Evolutionary conservation across 2,888 invertebrate genomes (phyloP), one percentile per base, ranked within the genome.

Genomic region (Acholoe squamosa): DNA sequence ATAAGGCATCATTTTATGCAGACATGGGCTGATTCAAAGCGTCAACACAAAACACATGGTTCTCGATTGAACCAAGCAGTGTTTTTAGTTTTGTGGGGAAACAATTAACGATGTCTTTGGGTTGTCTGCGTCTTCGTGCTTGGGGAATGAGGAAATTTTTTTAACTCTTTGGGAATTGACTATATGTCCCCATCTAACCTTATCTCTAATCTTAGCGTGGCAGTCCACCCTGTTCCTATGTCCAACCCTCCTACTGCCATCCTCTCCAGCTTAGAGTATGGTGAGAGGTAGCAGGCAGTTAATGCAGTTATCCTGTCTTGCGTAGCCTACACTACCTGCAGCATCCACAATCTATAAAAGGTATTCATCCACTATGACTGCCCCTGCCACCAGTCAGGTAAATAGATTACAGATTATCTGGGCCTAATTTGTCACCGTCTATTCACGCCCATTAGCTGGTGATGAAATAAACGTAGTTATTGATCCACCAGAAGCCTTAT

Each of bases 401-500:
- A 71, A 71, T 5, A 71, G 71, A 25, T 71, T 71, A 71, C 25
- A 25, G 71, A 25, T 28, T 28, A 71, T 71, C 71, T 28, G 31
- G 0, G 31, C 25, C 84, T 84, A 84, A 84, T 84, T 84, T 84
- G 84, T 84, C 84, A 22, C 22, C 43, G 28, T 84, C 84, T n/a
- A 84, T 84, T 84, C 84, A 84, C 43, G 43, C 84, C 43, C 84
- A 51, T 84, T 84, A 43, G 43, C 14, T 22, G 84, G 51, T 22
- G 84, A 84, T 84, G 84, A 84, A 84, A 84, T 84, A 84, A 84
- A 28, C 84, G 25, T 33, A 22, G 19, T 0, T 31, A 84, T 84
- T 33, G 84, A 84, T 84, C 84, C 34, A 31, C 3, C 33, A 51
- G 51, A 22, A 84, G 28, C 19, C 51, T 12, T 33, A 1, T n/a